Conservation (phyloP, 2,113 vertebrate species). For the Antechinus flavipes region DNA sequence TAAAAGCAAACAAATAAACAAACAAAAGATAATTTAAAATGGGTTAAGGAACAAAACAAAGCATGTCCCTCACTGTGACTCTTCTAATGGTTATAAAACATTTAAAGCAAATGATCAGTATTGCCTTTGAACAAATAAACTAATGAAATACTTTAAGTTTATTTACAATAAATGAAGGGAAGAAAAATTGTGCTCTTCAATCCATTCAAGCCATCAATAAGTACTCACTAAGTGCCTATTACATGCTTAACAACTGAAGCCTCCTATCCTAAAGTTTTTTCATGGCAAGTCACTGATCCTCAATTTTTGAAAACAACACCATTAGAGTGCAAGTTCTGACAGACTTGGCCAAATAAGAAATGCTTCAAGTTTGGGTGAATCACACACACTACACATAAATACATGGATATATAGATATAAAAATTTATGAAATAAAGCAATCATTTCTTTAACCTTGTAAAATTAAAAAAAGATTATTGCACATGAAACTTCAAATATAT, state of each 20-base stretch:
- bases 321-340: not conserved
- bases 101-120: conserved; percentile 16
- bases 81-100: conserved; percentile 7
- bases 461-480: too few species aligned
- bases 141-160: not conserved
- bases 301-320: not conserved
- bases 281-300: not conserved
- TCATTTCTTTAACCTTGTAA: too few species aligned
- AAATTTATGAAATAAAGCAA: too few species aligned
- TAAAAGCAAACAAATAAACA: too few species aligned
- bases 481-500: too few species aligned
- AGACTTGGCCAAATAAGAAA: not conserved
- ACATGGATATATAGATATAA: too few species aligned
- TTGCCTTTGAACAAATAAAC: not conserved
- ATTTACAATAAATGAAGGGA: conserved; percentile 25
- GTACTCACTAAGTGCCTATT: not conserved
- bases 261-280: not conserved
- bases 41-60: not conserved
- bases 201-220: not conserved
- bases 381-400: too few species aligned
- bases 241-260: not conserved
- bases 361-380: not conserved
- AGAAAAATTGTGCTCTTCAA: not conserved
- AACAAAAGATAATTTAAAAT: not conserved
- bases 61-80: not conserved